These are phyloP conservation scores for Sphenodon punctatus DNA, from an alignment of 2,797 vertebrate species.

Conservation along the genomic window DNA sequence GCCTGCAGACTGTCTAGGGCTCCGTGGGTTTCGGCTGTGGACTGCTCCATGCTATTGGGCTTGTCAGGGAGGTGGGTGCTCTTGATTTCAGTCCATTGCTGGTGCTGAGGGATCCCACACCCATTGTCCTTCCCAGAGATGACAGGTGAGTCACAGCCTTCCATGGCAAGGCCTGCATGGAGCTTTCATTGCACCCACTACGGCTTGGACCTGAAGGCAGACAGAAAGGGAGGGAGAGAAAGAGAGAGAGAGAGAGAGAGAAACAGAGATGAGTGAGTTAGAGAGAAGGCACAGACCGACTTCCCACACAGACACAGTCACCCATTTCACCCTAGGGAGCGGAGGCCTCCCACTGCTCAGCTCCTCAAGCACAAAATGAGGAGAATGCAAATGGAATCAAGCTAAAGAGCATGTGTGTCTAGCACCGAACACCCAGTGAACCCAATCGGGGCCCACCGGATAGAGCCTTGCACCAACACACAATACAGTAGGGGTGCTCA, in stretches of 20 bases:
- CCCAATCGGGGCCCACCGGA: too few species aligned
- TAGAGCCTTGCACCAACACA: too few species aligned
- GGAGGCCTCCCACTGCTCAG: fast-evolving
- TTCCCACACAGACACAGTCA: fast-evolving
- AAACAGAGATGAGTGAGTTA: constrained; percentile 49
- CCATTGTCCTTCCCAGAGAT: constrained; percentile 99
- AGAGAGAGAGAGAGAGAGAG: constrained; percentile 29
- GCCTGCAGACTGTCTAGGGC: constrained; percentile 80
- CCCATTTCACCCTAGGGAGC: fast-evolving
- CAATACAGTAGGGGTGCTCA: too few species aligned
- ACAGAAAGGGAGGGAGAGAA: constrained; percentile 48
- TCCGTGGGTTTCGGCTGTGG: constrained; percentile 71
- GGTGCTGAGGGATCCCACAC: constrained; percentile 90
- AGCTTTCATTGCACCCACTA: constrained; percentile 98
- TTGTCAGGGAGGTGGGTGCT: constrained; percentile 86
- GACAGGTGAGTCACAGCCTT: constrained; percentile 99
- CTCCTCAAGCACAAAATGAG: not conserved
- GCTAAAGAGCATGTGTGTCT: too few species aligned
- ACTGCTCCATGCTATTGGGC: constrained; percentile 78
- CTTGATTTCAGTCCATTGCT: constrained; percentile 87
- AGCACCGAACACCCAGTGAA: too few species aligned
- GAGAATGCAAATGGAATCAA: not conserved
- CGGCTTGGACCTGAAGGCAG: constrained; percentile 81
- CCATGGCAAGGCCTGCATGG: constrained; percentile 98
- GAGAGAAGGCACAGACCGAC: not conserved